phyloP scores from a whole-genome alignment of 2,888 invertebrate genomes.

The Harpalus rufipes region DNA sequence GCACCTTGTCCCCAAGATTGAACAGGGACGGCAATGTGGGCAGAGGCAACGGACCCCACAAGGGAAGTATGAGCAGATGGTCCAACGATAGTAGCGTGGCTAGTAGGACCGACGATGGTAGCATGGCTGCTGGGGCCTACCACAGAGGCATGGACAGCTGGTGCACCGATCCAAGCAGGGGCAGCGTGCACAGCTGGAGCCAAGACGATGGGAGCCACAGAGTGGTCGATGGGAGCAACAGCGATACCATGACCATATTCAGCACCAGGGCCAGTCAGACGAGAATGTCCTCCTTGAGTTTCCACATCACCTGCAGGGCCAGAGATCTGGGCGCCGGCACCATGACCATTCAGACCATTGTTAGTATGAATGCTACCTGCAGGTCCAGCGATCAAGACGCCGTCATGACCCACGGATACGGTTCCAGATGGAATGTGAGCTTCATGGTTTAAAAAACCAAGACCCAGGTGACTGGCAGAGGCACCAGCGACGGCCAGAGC shows the following conservation, averaged over 20 bases:
- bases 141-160: neutral
- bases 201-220: neutral
- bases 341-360: neutral
- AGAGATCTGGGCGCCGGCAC: slow-evolving; percentile 71
- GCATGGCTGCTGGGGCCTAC: neutral
- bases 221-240: neutral
- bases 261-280: neutral
- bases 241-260: neutral
- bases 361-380: slow-evolving; percentile 1
- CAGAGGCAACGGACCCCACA: neutral
- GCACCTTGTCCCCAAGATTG: too few species aligned
- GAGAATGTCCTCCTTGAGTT: slow-evolving; percentile 70
- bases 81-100: neutral
- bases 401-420: slow-evolving; percentile 68
- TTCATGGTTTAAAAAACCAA: neutral
- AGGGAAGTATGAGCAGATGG: neutral
- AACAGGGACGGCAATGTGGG: neutral
- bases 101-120: neutral
- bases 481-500: slow-evolving; percentile 6
- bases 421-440: slow-evolving; percentile 67
- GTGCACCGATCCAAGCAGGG: neutral
- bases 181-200: neutral
- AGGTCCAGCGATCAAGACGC: slow-evolving; percentile 12
- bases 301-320: slow-evolving; percentile 72
- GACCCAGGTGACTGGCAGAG: neutral